Evolutionary conservation across 2,888 invertebrate genomes (phyloP), one percentile per base, ranked within the genome.

Genomic region (Caenorhabditis japonica): DNA sequence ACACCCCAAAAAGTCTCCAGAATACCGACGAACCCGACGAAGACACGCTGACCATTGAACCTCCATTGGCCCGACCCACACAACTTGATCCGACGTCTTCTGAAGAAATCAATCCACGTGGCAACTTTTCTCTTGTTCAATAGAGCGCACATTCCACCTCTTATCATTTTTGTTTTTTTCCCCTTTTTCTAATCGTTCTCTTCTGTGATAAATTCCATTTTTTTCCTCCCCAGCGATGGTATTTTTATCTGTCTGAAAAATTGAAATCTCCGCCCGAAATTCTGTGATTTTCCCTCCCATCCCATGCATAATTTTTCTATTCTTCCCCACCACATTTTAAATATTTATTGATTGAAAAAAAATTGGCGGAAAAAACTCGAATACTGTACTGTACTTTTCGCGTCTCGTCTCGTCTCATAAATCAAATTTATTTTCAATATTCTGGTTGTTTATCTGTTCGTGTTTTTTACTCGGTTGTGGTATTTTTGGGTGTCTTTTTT

Each of bases 371-470:
- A n/a, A n/a, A n/a, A n/a, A n/a, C n/a, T n/a, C n/a, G n/a, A n/a
- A n/a, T n/a, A 30, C 30, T 10, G 7, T 23, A 51, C 51, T 64
- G 64, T 64, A 64, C 7, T 7, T 30, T 30, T 30, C 30, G n/a
- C n/a, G n/a, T n/a, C n/a, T n/a, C n/a, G n/a, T n/a, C n/a, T n/a
- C 46, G 39, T 55, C 55, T 64, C 64, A 62, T 61, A 64, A 64
- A 64, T 64, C 56, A 27, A 64, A 64, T 64, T 64, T 47, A 49
- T 64, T 47, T 10, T 30, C 7, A 30, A 30, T 30, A 7, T 30
- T 30, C 7, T 30, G 30, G 5, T 30, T 5, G 10, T 7, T 30
- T 5, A 5, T 30, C 30, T 30, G 10, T 7, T 10, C 5, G 5
- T 10, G 30, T 30, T 5, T 5, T 30, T 30, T 30, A 5, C 30